These are phyloP conservation scores for Metacarcinus magister DNA, from an alignment of 2,888 invertebrate genomes.

Conservation along the genomic window DNA sequence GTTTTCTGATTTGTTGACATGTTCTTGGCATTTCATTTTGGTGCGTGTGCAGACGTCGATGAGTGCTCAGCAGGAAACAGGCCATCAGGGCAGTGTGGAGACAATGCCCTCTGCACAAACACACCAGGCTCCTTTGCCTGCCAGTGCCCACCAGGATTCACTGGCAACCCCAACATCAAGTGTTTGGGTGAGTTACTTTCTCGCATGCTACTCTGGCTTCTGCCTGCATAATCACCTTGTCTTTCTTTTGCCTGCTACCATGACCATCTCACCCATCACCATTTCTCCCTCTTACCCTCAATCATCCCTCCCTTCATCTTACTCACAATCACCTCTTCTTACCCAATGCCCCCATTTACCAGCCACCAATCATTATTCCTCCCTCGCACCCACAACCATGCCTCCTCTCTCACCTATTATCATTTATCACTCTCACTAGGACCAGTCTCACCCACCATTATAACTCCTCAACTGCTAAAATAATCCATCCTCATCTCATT, in stretches of 20 bases:
- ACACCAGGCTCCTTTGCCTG: constrained; percentile 92
- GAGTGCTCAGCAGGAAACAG: constrained; percentile 93
- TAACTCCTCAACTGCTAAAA: background rate
- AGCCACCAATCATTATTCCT: background rate
- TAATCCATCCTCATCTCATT: background rate
- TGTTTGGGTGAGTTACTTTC: constrained; percentile 87
- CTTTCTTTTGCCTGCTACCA: background rate
- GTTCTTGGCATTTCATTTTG: background rate
- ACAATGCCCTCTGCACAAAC: constrained; percentile 92
- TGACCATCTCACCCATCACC: background rate
- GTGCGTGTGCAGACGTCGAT: constrained; percentile 89
- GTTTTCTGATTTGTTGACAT: background rate
- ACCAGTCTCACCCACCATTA: background rate
- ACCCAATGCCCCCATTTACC: background rate
- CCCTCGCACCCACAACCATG: background rate
- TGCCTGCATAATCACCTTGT: background rate
- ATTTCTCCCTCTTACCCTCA: background rate
- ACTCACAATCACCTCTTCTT: background rate
- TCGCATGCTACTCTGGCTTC: background rate
- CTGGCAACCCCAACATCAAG: constrained; percentile 92
- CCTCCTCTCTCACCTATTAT: background rate
- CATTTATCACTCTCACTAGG: background rate
- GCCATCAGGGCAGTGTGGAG: constrained; percentile 93
- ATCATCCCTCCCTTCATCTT: background rate
- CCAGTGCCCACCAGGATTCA: constrained; percentile 92